Evolutionary conservation across 2,888 invertebrate species (phyloP).

Genomic region (Dolichomitus sp.): DNA sequence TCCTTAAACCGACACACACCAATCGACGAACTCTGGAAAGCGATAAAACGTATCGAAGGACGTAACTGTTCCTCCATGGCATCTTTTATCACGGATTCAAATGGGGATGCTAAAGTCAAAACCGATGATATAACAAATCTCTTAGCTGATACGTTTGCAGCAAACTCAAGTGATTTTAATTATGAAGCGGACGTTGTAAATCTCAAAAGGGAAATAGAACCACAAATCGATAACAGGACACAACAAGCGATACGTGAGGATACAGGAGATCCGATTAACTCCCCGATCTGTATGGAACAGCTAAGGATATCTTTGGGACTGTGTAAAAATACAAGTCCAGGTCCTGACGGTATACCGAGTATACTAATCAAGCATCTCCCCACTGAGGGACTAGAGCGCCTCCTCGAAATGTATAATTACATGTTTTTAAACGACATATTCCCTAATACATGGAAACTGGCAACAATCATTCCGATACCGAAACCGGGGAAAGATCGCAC

Average conservation of each 20-base stretch:
- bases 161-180: too few species aligned
- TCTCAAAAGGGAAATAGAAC: too few species aligned
- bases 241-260: not conserved
- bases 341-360: slow-evolving; percentile 64
- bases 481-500: slow-evolving; percentile 52
- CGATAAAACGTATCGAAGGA: too few species aligned
- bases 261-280: slow-evolving; percentile 11
- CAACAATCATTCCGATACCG: slow-evolving; percentile 48
- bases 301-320: not conserved
- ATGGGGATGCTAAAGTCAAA: too few species aligned
- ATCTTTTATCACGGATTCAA: too few species aligned
- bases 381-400: not conserved
- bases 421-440: slow-evolving; percentile 34
- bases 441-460: slow-evolving; percentile 44
- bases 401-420: slow-evolving; percentile 49
- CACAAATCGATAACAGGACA: slow-evolving; percentile 5
- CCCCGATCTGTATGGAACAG: slow-evolving; percentile 5
- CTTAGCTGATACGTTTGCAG: too few species aligned
- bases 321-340: slow-evolving; percentile 58
- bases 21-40: too few species aligned
- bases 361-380: slow-evolving; percentile 50
- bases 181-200: too few species aligned
- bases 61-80: too few species aligned
- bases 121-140: too few species aligned
- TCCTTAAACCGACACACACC: too few species aligned